Conservation (phyloP, 2,888 invertebrate genomes). For the Spisula subtruncata region DNA sequence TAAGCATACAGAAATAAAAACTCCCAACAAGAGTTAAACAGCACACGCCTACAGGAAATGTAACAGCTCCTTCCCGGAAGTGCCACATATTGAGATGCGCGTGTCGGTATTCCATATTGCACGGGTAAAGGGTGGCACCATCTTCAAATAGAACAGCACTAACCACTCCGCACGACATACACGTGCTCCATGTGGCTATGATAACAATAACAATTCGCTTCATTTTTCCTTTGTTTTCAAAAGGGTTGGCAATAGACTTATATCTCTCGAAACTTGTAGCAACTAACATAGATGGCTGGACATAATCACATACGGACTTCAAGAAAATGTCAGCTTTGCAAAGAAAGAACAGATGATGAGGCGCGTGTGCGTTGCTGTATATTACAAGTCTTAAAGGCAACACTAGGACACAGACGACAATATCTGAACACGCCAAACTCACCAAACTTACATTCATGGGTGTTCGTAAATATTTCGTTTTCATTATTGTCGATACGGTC, state of each 20-base stretch:
- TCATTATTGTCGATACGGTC: slow-evolving; percentile 50
- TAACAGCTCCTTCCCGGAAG: slow-evolving; percentile 54
- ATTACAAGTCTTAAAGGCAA: slow-evolving; percentile 74
- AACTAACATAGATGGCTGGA: slow-evolving; percentile 76
- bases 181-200: slow-evolving; percentile 62
- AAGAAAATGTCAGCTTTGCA: slow-evolving; percentile 73
- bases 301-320: slow-evolving; percentile 73
- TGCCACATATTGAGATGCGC: neutral
- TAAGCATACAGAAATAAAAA: slow-evolving; percentile 71
- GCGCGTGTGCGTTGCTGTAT: slow-evolving; percentile 33
- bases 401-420: slow-evolving; percentile 71
- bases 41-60: slow-evolving; percentile 70
- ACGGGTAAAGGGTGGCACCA: slow-evolving; percentile 66
- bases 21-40: slow-evolving; percentile 64
- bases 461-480: slow-evolving; percentile 67
- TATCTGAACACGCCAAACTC: slow-evolving; percentile 70
- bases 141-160: slow-evolving; percentile 62
- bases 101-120: slow-evolving; percentile 33
- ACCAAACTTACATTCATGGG: slow-evolving; percentile 76
- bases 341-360: slow-evolving; percentile 14
- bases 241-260: slow-evolving; percentile 80
- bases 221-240: slow-evolving; percentile 69
- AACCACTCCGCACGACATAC: slow-evolving; percentile 52
- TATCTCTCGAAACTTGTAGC: slow-evolving; percentile 81
- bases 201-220: slow-evolving; percentile 62